Evolutionary conservation across 2,113 vertebrate species (phyloP).

Genomic region (Neodon shergylaensis): DNA sequence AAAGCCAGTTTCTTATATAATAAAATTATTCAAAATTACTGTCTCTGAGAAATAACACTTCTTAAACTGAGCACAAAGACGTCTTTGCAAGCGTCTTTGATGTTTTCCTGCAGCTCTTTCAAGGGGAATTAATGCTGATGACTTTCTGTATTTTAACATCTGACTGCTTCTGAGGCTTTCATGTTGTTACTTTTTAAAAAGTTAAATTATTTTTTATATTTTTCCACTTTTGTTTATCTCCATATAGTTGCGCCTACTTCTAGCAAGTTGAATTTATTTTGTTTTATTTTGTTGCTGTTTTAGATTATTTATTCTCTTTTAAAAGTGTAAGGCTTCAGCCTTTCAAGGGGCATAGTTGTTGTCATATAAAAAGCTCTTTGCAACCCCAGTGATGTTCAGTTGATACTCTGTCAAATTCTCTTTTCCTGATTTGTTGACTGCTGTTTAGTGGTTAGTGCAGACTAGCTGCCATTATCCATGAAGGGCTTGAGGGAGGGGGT

Average conservation of each 20-base stretch:
- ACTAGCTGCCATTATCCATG: too few relatives aligned
- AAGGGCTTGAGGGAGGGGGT: not conserved
- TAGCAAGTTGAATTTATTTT: not conserved
- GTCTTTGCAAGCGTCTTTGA: not conserved
- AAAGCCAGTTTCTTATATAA: conserved; percentile 42
- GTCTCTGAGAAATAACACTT: conserved; percentile 56
- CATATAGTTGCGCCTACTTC: not conserved
- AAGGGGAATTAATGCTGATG: conserved; percentile 43
- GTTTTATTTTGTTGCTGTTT: not conserved
- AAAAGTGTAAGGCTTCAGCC: not conserved
- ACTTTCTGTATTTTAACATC: conserved; percentile 29
- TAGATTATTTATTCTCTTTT: not conserved
- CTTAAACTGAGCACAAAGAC: conserved; percentile 45
- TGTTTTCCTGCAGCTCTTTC: conserved; percentile 46
- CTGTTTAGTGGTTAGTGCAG: not conserved
- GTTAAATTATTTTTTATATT: not conserved
- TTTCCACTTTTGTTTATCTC: not conserved
- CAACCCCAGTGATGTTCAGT: not conserved
- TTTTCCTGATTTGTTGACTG: not conserved
- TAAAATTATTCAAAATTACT: conserved; percentile 59
- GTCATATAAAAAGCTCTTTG: not conserved
- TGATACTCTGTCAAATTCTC: not conserved
- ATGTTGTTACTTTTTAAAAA: not conserved
- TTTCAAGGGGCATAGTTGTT: not conserved
- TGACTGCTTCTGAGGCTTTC: not conserved